Evolutionary conservation across 53 echinoderm and acorn worm species (phyloP), one percentile per base, ranked within the genome.

Genomic region (Patiria pectinifera): DNA sequence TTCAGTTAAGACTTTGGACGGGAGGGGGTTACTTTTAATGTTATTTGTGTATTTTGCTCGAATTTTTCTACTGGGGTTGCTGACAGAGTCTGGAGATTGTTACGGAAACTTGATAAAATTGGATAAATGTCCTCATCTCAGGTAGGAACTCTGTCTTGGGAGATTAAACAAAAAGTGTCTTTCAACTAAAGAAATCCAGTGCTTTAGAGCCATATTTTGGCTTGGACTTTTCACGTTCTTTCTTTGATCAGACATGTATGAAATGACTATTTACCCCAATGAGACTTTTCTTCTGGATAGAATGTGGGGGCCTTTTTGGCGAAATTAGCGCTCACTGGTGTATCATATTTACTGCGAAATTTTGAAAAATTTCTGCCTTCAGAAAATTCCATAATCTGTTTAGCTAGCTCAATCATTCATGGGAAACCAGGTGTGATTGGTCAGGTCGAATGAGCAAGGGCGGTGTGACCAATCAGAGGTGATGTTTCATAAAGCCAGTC

Each of bases 31-130:
- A 11, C 21, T 11, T 23, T 53, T 13, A 59, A 81, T 12, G 47
- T 53, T 90, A 90, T 90, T 78, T 90, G 90, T 90, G 90, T 81
- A 89, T 89, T 89, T 89, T 89, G 89, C 89, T 89, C 78, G 45
- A 19, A 78, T 90, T 90, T 90, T 80, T 66, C 66, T 63, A 62
- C 80, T 22, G 81, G 90, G 78, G 25, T 62, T 35, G 59, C 21
- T 35, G 49, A 48, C 13, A 66, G 81, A 80, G 24, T 24, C 4
- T n/a, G 74, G 74, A 74, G 74, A 74, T 4, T 23, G 74, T n/a
- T n/a, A 18, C 21, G 69, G 62, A 90, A 80, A 90, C 9, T 6
- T 24, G 45, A 0, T 46, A 45, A 81, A 45, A 63, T 21, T 16
- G 19, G 43, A 60, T 77, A 43, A 79, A 81, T 75, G 49, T 22